A percentile compares a stretch with the other conserved stretches of the same genome.
These are phyloP conservation scores for Pluvialis apricaria DNA, from an alignment of 2,113 vertebrate genomes.

Conservation along the genomic window DNA sequence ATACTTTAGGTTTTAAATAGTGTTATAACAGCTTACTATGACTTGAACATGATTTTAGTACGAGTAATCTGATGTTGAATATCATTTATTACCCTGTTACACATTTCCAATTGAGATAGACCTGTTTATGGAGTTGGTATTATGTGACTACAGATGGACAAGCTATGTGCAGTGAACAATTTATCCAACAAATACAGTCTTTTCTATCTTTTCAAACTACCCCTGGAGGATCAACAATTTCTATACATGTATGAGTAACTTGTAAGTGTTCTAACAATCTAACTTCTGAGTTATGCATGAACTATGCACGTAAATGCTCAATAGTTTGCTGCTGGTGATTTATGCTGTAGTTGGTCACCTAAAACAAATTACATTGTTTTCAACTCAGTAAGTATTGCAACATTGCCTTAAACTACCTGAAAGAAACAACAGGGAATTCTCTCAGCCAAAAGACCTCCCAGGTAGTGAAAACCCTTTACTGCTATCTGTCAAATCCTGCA, in stretches of 20 bases:
- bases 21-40: slow-evolving; percentile 21
- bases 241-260: background rate
- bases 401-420: background rate
- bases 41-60: slow-evolving; percentile 21
- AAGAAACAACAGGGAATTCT: background rate
- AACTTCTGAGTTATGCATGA: background rate
- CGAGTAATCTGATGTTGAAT: background rate
- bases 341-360: background rate
- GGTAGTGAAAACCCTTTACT: background rate
- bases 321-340: background rate
- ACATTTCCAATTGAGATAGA: slow-evolving; percentile 9
- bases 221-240: background rate
- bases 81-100: slow-evolving; percentile 30
- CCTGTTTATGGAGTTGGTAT: background rate
- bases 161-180: background rate
- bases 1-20: slow-evolving; percentile 42
- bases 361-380: background rate
- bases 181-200: background rate
- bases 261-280: background rate
- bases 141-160: background rate
- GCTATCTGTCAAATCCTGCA: background rate
- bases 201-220: background rate
- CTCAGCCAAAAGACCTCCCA: background rate
- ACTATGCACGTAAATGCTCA: background rate
- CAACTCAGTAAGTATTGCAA: background rate